Base-by-base conservation (phyloP, 1,140 invertebrate genomes). In the Pogonognathellus flavescens region DNA sequence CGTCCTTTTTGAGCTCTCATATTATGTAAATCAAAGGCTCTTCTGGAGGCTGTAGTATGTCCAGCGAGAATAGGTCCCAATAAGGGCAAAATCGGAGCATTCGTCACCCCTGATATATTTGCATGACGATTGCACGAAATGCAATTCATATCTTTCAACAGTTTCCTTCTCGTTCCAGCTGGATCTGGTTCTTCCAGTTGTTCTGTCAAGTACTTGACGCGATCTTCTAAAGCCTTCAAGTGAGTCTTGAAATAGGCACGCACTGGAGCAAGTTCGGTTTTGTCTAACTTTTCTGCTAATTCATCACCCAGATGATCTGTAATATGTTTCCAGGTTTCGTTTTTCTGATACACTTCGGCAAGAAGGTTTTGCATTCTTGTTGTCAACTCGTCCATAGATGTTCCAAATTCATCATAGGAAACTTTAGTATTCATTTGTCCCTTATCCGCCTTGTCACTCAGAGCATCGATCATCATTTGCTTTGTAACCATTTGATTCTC, bases 61-160 rank as follows among this genome's bases (percentile, higher is more conserved):
- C 87, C 86, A 20, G 87, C 85, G 8, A 91, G 92, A 2, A 93
- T 91, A 1, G 93, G 91, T 60, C 93, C 85, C 59, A 90, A 88
- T 25, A 90, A 88, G 0, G 92, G 92, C 0, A 91, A 89, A 10
- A 90, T 87, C 7, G 92, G 90, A 0, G 90, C 87, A 57, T 91
- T 91, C 4, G 93, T 91, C n/a, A 94, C 91, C 86, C 91, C 93
- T 11, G 91, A 91, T 93, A 95, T 95, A 0, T 94, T 92, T 0
- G 93, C 94, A 22, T 94, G 92, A 18, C 93, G 93, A 86, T 95
- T 94, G 88, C 95, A 95, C 0, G 94, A 94, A 89, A 95, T 92
- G 87, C 94, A 95, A 76, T 94, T 93, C 2, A 83, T 83, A 86
- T 90, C 93, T 92, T 91, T 93, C 13, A 94, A 89, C 3, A 94